Conservation (phyloP, 2,113 vertebrate species). For the Cervus canadensis region DNA sequence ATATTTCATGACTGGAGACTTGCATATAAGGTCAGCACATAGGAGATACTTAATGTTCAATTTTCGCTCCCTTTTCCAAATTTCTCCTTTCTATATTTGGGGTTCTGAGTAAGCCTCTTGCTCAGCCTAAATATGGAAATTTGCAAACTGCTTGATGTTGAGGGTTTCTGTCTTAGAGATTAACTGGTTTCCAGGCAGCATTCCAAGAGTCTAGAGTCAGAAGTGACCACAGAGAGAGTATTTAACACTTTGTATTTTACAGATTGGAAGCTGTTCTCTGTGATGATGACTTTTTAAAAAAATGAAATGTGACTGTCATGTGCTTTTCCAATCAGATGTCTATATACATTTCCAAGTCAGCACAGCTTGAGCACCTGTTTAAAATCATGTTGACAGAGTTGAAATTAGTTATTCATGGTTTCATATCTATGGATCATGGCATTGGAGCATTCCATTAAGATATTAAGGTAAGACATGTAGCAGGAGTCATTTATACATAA, state of each 20-base stretch:
- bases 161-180: background rate
- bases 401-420: background rate
- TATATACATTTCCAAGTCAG: background rate
- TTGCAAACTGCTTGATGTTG: background rate
- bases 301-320: background rate
- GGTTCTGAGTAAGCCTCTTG: background rate
- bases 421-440: background rate
- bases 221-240: background rate
- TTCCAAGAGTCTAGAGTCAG: background rate
- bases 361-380: background rate
- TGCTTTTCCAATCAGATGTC: background rate
- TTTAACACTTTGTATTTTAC: background rate
- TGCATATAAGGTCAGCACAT: no score
- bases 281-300: background rate
- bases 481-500: background rate
- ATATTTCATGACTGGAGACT: background rate
- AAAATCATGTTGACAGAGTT: background rate
- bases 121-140: background rate
- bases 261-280: background rate
- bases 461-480: background rate
- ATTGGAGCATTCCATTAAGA: background rate
- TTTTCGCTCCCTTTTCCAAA: background rate
- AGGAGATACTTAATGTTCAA: background rate
- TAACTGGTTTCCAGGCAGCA: background rate
- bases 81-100: background rate